Evolutionary conservation across 2,113 vertebrate species (phyloP).

Genomic region (Crypturellus undulatus): DNA sequence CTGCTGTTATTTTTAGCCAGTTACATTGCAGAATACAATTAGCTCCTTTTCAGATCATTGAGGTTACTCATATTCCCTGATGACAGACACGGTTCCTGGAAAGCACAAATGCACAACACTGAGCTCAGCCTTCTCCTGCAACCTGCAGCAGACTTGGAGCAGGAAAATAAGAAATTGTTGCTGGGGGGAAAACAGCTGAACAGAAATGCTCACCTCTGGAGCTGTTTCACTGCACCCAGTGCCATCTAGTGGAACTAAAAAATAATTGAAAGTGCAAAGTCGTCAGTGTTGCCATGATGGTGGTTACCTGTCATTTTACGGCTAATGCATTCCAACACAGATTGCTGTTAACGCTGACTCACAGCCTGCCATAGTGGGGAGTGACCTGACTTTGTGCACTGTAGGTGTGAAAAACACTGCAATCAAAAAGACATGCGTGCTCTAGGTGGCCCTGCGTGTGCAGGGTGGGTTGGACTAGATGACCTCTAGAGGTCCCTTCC

Average conservation of each 20-base stretch:
- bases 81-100: not conserved
- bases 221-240: not conserved
- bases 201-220: not conserved
- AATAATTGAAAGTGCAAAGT: not conserved
- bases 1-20: not conserved
- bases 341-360: not conserved
- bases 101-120: not conserved
- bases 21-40: not conserved
- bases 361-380: not conserved
- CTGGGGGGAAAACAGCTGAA: not conserved
- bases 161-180: not conserved
- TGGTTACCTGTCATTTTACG: not conserved
- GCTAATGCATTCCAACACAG: not conserved
- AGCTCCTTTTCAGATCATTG: not conserved
- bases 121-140: not conserved
- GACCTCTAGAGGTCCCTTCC: no score
- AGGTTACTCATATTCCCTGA: not conserved
- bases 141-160: not conserved
- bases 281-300: not conserved
- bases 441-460: no score
- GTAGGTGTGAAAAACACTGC: not conserved
- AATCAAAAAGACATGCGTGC: no score
- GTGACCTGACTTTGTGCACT: not conserved
- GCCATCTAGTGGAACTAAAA: constrained; percentile 39
- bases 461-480: no score